Percentiles rank a stretch among this genome's conserved stretches.
Conservation (phyloP, 2,888 invertebrate species). For the Phania funesta region DNA sequence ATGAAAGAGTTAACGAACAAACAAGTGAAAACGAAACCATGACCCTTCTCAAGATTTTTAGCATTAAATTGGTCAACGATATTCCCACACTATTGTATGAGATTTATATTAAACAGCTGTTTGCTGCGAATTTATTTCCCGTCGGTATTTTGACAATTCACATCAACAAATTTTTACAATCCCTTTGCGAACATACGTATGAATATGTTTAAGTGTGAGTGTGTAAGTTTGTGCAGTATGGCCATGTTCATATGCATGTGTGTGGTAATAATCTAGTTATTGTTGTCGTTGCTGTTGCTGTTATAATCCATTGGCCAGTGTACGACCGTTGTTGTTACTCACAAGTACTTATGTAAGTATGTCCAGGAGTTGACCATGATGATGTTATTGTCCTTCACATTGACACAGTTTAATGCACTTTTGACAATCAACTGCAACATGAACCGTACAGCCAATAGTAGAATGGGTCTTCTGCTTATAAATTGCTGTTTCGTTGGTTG, state of each 20-base stretch:
- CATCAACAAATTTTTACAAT: neutral
- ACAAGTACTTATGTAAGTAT: constrained; percentile 6
- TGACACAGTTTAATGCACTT: constrained; percentile 65
- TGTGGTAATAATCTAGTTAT: constrained; percentile 20
- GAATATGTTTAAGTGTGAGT: neutral
- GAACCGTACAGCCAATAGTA: neutral
- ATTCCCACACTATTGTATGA: constrained; percentile 43
- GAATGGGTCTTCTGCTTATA: constrained; percentile 11
- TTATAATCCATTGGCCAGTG: constrained; percentile 29
- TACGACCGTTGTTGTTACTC: neutral
- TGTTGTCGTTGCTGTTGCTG: constrained; percentile 17
- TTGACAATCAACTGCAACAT: constrained; percentile 22
- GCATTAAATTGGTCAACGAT: constrained; percentile 42
- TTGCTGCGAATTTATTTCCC: constrained; percentile 25
- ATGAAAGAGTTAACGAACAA: constrained; percentile 15
- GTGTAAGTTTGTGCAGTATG: neutral
- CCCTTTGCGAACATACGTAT: neutral
- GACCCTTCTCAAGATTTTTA: constrained; percentile 57
- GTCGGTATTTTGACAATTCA: constrained; percentile 35
- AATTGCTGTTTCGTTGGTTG: constrained; percentile 4
- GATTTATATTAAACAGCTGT: constrained; percentile 55
- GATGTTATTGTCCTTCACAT: constrained; percentile 63
- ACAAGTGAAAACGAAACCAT: constrained; percentile 36
- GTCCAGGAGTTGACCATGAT: constrained; percentile 28
- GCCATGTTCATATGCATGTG: neutral